Percentiles rank a stretch among this genome's conserved stretches.
Evolutionary conservation across 2,888 invertebrate species (phyloP).

Genomic region (Hydropsyche betteni): DNA sequence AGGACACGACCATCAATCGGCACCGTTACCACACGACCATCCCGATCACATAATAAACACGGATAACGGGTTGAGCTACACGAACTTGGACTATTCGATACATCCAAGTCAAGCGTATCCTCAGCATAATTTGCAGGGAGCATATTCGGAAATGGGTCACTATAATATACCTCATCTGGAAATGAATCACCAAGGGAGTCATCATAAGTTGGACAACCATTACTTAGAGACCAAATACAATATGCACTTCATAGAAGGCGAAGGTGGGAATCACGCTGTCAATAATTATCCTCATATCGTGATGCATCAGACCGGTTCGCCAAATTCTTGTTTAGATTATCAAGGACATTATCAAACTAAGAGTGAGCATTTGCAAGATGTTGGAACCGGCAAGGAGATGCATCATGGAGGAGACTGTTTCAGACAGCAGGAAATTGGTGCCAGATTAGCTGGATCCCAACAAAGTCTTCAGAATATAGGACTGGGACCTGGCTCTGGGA

Average conservation of each 20-base stretch:
- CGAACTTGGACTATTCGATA: conserved; percentile 80
- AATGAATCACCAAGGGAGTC: conserved; percentile 58
- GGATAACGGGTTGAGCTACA: conserved; percentile 88
- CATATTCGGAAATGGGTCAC: conserved; percentile 59
- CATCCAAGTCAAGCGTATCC: conserved; percentile 55
- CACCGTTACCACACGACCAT: conserved; percentile 61
- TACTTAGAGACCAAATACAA: conserved; percentile 67
- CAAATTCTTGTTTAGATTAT: conserved; percentile 68
- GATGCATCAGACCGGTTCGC: conserved; percentile 54
- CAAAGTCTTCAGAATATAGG: conserved; percentile 52
- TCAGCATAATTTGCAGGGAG: conserved; percentile 66
- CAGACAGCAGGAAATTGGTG: conserved; percentile 51
- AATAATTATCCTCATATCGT: conserved; percentile 60
- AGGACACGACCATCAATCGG: conserved; percentile 59
- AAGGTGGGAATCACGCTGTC: conserved; percentile 54
- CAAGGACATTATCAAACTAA: conserved; percentile 70
- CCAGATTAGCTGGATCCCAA: conserved; percentile 54
- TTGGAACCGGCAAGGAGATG: conserved; percentile 58
- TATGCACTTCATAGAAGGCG: conserved; percentile 61
- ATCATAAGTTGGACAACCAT: conserved; percentile 61
- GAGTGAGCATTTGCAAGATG: conserved; percentile 66
- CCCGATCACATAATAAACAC: conserved; percentile 79
- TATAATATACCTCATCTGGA: conserved; percentile 58
- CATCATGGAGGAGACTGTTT: conserved; percentile 58
- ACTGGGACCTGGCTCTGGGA: conserved; percentile 30